phyloP scores from a whole-genome alignment of 2,113 vertebrate genomes.

The Rhea pennata region DNA sequence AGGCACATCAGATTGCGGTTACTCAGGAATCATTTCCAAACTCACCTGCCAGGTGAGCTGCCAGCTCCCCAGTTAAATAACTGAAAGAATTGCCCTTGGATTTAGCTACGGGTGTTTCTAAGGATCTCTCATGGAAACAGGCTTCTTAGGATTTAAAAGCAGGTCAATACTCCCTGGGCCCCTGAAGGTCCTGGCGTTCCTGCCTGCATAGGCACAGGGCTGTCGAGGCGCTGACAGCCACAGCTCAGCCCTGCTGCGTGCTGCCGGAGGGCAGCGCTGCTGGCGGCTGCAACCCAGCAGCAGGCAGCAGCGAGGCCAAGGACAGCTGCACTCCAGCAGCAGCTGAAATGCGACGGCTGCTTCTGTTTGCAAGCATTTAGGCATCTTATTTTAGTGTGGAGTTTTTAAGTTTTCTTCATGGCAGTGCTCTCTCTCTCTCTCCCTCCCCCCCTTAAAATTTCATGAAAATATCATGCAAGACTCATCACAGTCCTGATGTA shows the following conservation, averaged over 20 bases:
- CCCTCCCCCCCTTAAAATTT: background rate
- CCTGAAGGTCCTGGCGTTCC: background rate
- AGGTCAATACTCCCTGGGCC: background rate
- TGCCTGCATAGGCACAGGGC: fast-evolving
- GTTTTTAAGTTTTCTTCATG: background rate
- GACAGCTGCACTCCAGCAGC: background rate
- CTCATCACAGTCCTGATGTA: background rate
- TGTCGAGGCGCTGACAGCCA: no score
- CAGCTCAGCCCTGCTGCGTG: background rate
- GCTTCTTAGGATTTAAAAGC: background rate
- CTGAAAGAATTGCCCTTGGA: background rate
- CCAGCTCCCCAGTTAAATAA: background rate
- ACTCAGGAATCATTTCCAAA: background rate
- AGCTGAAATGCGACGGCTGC: background rate
- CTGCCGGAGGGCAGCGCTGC: no score
- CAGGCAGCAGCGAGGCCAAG: background rate
- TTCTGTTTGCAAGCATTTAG: background rate
- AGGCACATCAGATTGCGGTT: background rate
- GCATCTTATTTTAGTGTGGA: background rate
- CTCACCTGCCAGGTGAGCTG: background rate
- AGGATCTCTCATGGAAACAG: background rate
- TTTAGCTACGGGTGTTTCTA: background rate
- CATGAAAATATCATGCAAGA: background rate
- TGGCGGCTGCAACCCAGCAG: background rate
- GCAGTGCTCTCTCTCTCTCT: background rate